phyloP scores from a whole-genome alignment of 1,140 invertebrate genomes.

The Geopemphigus sp. region DNA sequence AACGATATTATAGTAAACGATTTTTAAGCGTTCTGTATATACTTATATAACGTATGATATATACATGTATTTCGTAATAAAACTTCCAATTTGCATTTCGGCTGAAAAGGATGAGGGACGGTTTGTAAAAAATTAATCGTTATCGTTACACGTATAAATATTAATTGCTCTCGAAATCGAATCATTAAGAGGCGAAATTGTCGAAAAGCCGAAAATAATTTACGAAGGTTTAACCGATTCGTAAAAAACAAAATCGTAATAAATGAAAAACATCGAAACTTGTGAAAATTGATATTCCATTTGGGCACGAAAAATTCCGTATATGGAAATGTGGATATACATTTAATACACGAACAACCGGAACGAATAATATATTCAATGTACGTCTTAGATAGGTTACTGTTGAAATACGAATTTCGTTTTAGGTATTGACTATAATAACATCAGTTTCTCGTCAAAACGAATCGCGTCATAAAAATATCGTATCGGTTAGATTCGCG shows the following conservation, averaged over 20 bases:
- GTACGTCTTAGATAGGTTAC: no score
- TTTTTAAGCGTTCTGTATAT: no score
- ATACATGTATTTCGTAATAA: background rate
- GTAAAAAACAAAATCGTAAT: background rate
- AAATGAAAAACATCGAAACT: background rate
- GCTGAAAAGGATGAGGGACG: background rate
- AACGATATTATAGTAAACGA: no score
- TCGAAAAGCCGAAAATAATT: slow-evolving; percentile 8
- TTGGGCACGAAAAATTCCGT: no score
- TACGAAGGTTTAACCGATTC: background rate
- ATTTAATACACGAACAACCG: background rate
- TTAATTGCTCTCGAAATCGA: background rate
- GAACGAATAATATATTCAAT: no score
- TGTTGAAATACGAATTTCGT: no score
- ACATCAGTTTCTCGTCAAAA: no score
- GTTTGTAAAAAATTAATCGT: background rate
- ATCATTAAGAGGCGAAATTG: background rate
- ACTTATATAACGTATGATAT: no score
- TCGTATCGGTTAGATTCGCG: no score
- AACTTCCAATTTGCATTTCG: background rate
- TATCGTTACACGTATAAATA: background rate
- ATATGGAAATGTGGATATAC: background rate
- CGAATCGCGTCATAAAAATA: no score
- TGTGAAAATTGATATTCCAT: background rate
- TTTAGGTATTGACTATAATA: no score